Evolutionary conservation across 2,888 invertebrate genomes (phyloP).

Genomic region (Heliconius erato): DNA sequence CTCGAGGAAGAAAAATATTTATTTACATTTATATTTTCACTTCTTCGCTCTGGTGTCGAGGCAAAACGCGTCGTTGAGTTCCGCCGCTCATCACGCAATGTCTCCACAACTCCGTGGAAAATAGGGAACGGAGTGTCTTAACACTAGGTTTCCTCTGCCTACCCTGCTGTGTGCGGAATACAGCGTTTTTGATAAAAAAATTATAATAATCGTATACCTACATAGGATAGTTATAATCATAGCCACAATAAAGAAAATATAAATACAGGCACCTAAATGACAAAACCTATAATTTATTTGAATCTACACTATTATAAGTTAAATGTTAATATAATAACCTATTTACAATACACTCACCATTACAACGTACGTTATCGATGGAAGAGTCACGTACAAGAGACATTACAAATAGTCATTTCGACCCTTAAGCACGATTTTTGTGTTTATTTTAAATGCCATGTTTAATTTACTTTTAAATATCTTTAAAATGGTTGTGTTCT

Average conservation of each 20-base stretch:
- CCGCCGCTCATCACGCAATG: too few species aligned
- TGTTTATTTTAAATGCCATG: slow-evolving; percentile 60
- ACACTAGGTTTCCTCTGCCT: too few species aligned
- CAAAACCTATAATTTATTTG: neutral
- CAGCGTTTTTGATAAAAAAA: too few species aligned
- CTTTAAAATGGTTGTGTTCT: slow-evolving; percentile 57
- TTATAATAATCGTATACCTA: too few species aligned
- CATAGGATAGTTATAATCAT: too few species aligned
- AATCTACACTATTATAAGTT: slow-evolving; percentile 3
- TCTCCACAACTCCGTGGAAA: too few species aligned
- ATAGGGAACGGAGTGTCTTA: too few species aligned
- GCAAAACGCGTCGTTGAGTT: too few species aligned
- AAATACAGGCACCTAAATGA: neutral
- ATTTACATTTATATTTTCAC: too few species aligned
- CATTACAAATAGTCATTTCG: slow-evolving; percentile 62
- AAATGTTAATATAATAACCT: slow-evolving; percentile 31
- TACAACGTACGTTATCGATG: neutral
- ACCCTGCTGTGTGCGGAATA: too few species aligned
- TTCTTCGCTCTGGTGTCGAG: too few species aligned
- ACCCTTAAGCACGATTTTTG: slow-evolving; percentile 70
- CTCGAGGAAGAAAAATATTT: too few species aligned
- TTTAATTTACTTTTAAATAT: slow-evolving; percentile 77
- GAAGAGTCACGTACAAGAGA: slow-evolving; percentile 69
- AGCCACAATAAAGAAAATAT: neutral
- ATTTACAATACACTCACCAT: slow-evolving; percentile 30